Base-by-base conservation (phyloP, 2,888 invertebrate species). In the Drosophila acutilabella region DNA sequence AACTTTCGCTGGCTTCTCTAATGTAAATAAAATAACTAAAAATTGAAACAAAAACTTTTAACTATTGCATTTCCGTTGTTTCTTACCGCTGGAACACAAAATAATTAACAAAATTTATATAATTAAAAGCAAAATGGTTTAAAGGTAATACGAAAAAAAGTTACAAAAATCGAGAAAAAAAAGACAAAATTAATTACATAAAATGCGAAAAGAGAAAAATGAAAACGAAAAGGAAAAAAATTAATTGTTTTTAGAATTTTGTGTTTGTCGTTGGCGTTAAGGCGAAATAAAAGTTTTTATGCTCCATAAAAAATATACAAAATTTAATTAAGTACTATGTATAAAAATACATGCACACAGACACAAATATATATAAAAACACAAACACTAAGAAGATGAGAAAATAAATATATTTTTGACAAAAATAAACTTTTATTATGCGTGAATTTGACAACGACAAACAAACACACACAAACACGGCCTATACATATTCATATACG, bases 351-450 rank as follows among this genome's bases (percentile, higher is more conserved):
- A 36, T 36, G 2, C 36, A 36, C 4, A 36, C 36, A 33, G 47
- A 61, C 8, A 45, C 41, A 48, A 30, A 53, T 62, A 72, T 45
- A 30, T 53, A 59, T 53, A 69, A 11, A 36, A 1, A 13, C 7
- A 36, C 13, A 38, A 64, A 70, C 45, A 42, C 50, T 45, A 64
- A 51, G 33, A 42, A 40, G 52, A 45, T 57, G 53, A 64, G 59
- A 71, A 52, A 64, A 62, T 71, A 71, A 54, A 64, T 59, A 64
- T 44, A 75, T 62, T 53, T 79, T 71, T 83, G 83, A 83, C 89
- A 78, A 83, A 83, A 83, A 83, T 83, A 83, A 83, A 83, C 81
- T 89, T 78, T 76, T 83, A 89, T 83, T 87, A 82, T 87, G 88
- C 81, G 88, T 82, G 81, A 52, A 83, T 74, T 78, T 82, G 75